Evolutionary conservation across 2,797 vertebrate species (phyloP).

Genomic region (Miichthys miiuy): DNA sequence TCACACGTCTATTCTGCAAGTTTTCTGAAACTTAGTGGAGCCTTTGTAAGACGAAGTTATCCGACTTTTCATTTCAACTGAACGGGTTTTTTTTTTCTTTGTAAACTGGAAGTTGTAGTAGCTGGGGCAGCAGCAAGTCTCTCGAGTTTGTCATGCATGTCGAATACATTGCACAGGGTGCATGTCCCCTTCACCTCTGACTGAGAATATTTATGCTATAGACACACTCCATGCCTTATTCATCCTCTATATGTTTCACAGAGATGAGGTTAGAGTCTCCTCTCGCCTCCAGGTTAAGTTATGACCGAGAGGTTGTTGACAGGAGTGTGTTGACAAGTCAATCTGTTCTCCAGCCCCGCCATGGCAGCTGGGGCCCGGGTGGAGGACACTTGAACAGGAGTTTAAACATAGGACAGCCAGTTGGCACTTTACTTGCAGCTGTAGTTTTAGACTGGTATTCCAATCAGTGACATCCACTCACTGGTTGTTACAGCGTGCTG

Average conservation of each 20-base stretch:
- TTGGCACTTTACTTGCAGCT: slow-evolving; percentile 27
- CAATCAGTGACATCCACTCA: neutral
- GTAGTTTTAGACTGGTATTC: neutral
- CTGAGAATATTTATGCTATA: slow-evolving; percentile 8
- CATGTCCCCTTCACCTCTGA: slow-evolving; percentile 26
- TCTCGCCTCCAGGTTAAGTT: slow-evolving; percentile 42
- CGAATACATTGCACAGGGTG: slow-evolving; percentile 2
- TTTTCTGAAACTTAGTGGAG: slow-evolving; percentile 9
- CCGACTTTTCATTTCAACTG: slow-evolving; percentile 23
- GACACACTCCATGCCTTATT: slow-evolving; percentile 28
- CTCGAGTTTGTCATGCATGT: slow-evolving; percentile 14
- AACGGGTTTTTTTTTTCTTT: neutral
- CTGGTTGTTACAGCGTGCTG: neutral
- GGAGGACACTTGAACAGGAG: slow-evolving; percentile 26
- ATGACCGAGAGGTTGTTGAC: slow-evolving; percentile 70
- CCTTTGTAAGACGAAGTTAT: neutral
- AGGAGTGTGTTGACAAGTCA: slow-evolving; percentile 79
- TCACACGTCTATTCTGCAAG: neutral
- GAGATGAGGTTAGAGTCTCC: slow-evolving; percentile 30
- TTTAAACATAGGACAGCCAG: slow-evolving; percentile 38
- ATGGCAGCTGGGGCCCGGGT: slow-evolving; percentile 60
- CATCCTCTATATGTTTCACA: slow-evolving; percentile 33
- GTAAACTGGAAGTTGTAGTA: neutral
- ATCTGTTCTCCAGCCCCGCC: slow-evolving; percentile 61
- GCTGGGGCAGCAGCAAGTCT: slow-evolving; percentile 1